These are phyloP conservation scores for Drosophila longiperda DNA, from an alignment of 2,888 invertebrate genomes.

Conservation along the genomic window DNA sequence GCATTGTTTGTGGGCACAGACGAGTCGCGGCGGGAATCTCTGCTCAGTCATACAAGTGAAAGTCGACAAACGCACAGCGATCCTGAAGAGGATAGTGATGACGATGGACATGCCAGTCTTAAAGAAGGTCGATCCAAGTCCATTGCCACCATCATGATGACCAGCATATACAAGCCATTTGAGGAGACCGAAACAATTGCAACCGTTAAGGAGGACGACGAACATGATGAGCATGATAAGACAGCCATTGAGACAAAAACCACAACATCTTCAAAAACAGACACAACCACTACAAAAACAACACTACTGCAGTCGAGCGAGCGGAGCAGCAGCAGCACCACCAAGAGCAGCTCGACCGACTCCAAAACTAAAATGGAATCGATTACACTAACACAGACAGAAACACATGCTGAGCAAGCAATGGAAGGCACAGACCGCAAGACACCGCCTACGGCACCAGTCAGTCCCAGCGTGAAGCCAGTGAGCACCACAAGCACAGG, in stretches of 20 bases:
- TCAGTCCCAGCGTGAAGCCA: constrained; percentile 87
- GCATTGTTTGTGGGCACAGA: constrained; percentile 69
- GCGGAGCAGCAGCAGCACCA: constrained; percentile 50
- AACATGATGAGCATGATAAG: constrained; percentile 38
- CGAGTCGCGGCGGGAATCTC: constrained; percentile 77
- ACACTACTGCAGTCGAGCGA: constrained; percentile 53
- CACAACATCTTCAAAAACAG: constrained; percentile 26
- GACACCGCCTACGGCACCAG: constrained; percentile 90
- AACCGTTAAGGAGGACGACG: constrained; percentile 77
- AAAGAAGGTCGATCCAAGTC: constrained; percentile 85
- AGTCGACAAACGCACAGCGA: constrained; percentile 81
- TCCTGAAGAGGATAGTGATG: constrained; percentile 81
- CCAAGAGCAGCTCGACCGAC: constrained; percentile 36
- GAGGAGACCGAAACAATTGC: constrained; percentile 71
- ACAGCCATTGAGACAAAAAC: constrained; percentile 23
- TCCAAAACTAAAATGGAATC: constrained; percentile 52
- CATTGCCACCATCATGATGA: constrained; percentile 85
- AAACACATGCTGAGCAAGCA: constrained; percentile 57
- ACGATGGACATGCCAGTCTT: constrained; percentile 70
- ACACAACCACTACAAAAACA: constrained; percentile 45
- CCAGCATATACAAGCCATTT: constrained; percentile 84
- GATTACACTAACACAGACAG: constrained; percentile 54
- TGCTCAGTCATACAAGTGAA: constrained; percentile 81
- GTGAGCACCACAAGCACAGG: constrained; percentile 85
- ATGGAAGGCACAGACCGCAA: constrained; percentile 80